A percentile compares a stretch with the other conserved stretches of the same genome.
Conservation (phyloP, 1,140 invertebrate genomes). For the Nautilus pompilius region DNA sequence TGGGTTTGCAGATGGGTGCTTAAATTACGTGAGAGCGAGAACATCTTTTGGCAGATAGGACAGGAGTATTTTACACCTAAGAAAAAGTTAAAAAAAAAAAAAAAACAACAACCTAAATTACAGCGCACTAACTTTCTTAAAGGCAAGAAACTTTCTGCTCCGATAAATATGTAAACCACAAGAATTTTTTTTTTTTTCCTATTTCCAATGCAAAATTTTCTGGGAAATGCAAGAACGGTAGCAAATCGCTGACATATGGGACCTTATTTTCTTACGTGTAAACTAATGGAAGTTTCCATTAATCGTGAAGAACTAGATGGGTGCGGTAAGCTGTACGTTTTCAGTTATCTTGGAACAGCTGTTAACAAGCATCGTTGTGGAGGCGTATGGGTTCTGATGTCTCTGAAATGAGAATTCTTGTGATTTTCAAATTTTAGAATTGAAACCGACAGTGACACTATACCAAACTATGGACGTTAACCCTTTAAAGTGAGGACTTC, state of each 20-base stretch:
- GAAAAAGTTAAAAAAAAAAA: conserved; percentile 1
- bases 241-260: neutral
- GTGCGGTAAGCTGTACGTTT: no score
- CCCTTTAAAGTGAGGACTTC: no score
- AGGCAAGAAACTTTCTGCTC: neutral
- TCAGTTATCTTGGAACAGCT: no score
- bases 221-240: neutral
- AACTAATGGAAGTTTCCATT: no score
- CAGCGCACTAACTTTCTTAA: neutral
- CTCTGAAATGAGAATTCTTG: no score
- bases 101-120: neutral
- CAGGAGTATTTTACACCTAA: conserved; percentile 25
- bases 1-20: conserved; percentile 54
- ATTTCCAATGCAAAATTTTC: neutral
- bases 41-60: conserved; percentile 40
- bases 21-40: conserved; percentile 53
- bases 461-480: no score
- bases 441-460: no score
- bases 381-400: no score
- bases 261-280: no score
- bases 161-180: conserved; percentile 4
- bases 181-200: neutral
- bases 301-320: no score
- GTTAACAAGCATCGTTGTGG: no score
- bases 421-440: no score